Base-by-base conservation (phyloP, 1,140 invertebrate species). In the Anadara kagoshimensis region DNA sequence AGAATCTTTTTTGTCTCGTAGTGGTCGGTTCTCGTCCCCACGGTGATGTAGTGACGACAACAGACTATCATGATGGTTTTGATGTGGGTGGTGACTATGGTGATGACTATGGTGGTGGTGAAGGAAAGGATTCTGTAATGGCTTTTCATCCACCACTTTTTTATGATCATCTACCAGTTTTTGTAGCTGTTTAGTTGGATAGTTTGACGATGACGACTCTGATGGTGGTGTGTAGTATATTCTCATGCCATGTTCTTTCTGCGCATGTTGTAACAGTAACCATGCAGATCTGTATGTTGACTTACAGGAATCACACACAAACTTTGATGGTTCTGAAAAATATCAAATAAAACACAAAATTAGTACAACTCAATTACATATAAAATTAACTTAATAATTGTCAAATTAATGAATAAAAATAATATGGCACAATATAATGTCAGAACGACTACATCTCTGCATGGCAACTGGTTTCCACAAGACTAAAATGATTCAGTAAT, bases 271-370 rank as follows among this genome's bases (percentile, higher is more conserved):
- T 14, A 99, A 92, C 74, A 99, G 91, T 56, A 93, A 92, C 97
- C 97, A 99, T 0, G 97, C 96, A 26, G 97, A 97, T 78, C 94
- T 93, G 63, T 95, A 93, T 53, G 95, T 93, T 64, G 94, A 93
- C 79, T 97, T 97, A 90, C 97, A 99, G 44, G 97, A 97, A 20
- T 94, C 96, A 89, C 97, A 99, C 51, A 96, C 93, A 87, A 97
- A 95, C 91, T 95, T 95, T 87, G 94, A 94, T 73, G 97, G 97
- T 91, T 99, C 97, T 98, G 94, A 56, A 87, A 85, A 70, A 36
- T 36, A 36, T 36, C 29, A 36, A 36, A 36, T 36, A 36, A 36
- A 36, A 36, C 2, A 3, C 29, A 36, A 36, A 36, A 36, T 36
- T 3, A 36, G 14, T 16, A 54, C 11, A 24, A 36, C 5, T 11